phyloP scores from a whole-genome alignment of 1,140 invertebrate genomes.

The Solen grandis region DNA sequence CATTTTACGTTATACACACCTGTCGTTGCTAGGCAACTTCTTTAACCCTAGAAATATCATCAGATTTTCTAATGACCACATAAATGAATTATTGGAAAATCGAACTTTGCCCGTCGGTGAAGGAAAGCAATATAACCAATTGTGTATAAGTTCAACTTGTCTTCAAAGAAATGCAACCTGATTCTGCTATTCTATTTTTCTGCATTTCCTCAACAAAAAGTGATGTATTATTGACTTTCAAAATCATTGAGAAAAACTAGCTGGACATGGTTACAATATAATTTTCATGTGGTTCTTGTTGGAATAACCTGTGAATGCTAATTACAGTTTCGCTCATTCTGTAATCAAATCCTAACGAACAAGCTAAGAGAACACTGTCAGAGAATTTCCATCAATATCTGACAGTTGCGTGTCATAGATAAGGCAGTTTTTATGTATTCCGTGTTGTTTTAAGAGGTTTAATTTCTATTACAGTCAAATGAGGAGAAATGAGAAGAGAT shows the following conservation, averaged over 20 bases:
- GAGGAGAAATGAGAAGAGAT: constrained; percentile 56
- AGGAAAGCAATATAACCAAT: not conserved
- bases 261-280: not conserved
- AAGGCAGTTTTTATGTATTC: not conserved
- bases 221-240: not conserved
- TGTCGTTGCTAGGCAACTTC: constrained; percentile 44
- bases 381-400: not conserved
- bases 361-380: not conserved
- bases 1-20: too few relatives aligned
- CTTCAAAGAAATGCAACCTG: too few relatives aligned
- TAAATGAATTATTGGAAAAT: constrained; percentile 52
- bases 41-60: constrained; percentile 37
- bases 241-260: not conserved
- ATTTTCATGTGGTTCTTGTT: not conserved
- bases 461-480: constrained; percentile 52
- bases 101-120: constrained; percentile 24
- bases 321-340: not conserved
- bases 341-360: not conserved
- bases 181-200: too few relatives aligned
- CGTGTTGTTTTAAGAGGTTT: not conserved
- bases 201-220: too few relatives aligned
- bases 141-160: too few relatives aligned
- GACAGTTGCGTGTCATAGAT: not conserved
- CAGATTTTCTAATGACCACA: constrained; percentile 15
- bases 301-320: not conserved